These are phyloP conservation scores for Bruchidius siliquastri DNA, from an alignment of 2,888 invertebrate genomes.

Conservation along the genomic window DNA sequence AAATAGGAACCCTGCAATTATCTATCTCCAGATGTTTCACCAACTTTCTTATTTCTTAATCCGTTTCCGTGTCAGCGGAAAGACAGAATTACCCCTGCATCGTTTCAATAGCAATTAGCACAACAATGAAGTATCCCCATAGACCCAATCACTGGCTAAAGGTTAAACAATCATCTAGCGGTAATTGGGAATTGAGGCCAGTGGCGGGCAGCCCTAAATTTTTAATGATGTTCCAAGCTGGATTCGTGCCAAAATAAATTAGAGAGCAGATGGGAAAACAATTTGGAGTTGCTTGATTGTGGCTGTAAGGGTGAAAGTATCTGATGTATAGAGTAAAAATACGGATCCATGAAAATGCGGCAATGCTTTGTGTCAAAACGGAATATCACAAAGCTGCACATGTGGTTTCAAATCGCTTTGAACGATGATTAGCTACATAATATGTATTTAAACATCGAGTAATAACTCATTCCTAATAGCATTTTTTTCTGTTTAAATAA, in stretches of 20 bases:
- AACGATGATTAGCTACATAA: no score
- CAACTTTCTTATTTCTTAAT: neutral
- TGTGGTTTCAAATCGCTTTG: no score
- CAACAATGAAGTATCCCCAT: neutral
- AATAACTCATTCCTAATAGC: no score
- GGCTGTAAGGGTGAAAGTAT: neutral
- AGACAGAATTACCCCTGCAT: neutral
- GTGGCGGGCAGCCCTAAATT: neutral
- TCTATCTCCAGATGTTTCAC: neutral
- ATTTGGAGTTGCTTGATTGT: neutral
- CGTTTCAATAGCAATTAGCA: neutral
- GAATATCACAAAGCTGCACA: no score
- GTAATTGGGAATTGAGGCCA: neutral
- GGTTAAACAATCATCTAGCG: neutral
- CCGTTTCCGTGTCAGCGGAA: neutral
- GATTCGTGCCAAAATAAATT: neutral
- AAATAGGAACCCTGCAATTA: no score
- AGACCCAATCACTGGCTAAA: neutral
- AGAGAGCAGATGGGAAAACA: neutral
- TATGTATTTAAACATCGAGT: no score
- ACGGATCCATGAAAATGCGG: no score
- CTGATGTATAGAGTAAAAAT: no score
- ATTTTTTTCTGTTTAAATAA: no score
- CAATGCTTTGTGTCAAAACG: no score
- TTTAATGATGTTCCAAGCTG: neutral